Conservation (phyloP, 2,113 vertebrate species). For the Oncorhynchus nerka region DNA sequence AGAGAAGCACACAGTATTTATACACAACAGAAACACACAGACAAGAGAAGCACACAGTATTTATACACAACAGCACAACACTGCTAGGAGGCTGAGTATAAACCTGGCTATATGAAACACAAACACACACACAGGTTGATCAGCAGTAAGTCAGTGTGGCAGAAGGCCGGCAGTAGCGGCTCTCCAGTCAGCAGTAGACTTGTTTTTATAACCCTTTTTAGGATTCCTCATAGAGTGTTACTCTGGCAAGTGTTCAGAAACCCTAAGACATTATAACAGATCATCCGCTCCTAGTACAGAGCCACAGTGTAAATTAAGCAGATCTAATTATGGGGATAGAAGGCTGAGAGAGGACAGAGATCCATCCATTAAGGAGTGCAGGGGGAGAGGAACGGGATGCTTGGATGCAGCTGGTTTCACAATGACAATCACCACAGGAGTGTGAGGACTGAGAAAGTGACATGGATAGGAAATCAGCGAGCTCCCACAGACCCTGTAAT, state of each 20-base stretch:
- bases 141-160: conserved; percentile 11
- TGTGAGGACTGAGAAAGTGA: conserved; percentile 49
- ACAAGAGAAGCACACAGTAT: not conserved
- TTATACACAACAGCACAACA: conserved; percentile 14
- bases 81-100: no score
- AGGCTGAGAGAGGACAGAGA: conserved; percentile 49
- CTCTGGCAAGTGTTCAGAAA: conserved; percentile 58
- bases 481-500: not conserved
- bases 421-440: conserved; percentile 5
- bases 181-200: conserved; percentile 26
- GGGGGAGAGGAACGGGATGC: conserved; percentile 30
- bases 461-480: conserved; percentile 37
- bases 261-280: conserved; percentile 63
- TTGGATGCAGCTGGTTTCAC: no score
- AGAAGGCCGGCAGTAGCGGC: not conserved
- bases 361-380: conserved; percentile 46
- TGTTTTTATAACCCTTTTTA: conserved; percentile 48
- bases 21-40: conserved; percentile 12
- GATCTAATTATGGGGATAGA: conserved; percentile 65
- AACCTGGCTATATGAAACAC: not conserved
- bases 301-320: conserved; percentile 60
- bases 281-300: conserved; percentile 56
- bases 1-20: no score
- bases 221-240: conserved; percentile 32
- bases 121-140: conserved; percentile 13